Conservation (phyloP, 2,113 vertebrate species). For the Phocoena sinus region DNA sequence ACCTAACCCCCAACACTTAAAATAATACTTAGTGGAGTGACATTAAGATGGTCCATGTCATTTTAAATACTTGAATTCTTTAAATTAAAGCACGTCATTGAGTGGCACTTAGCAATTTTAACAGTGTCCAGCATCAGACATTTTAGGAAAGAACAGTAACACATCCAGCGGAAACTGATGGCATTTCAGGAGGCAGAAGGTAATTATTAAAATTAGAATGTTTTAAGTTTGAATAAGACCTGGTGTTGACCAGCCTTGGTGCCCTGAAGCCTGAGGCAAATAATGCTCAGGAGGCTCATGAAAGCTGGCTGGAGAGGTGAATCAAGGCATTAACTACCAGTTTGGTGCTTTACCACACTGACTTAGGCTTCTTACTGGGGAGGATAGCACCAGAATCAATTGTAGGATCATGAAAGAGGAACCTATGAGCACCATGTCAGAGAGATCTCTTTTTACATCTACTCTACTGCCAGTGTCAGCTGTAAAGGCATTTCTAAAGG, state of each 20-base stretch:
- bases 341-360: background rate
- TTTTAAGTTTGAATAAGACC: constrained; percentile 55
- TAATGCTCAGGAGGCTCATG: background rate
- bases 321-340: background rate
- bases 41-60: constrained; percentile 44
- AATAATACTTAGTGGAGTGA: constrained; percentile 35
- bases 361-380: background rate
- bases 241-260: constrained; percentile 34
- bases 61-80: constrained; percentile 58
- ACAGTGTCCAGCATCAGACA: constrained; percentile 60
- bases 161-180: constrained; percentile 65
- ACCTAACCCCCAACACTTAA: constrained; percentile 28
- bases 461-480: background rate
- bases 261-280: background rate
- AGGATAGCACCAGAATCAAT: background rate
- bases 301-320: background rate
- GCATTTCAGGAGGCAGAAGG: constrained; percentile 63
- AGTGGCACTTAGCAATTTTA: constrained; percentile 65
- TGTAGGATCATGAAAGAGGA: background rate
- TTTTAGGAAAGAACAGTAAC: constrained; percentile 68
- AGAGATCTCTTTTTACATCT: background rate
- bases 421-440: background rate
- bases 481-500: background rate
- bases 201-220: constrained; percentile 68
- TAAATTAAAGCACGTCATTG: constrained; percentile 43